These are phyloP conservation scores for Synergus umbraculus DNA, from an alignment of 2,888 invertebrate genomes.

Conservation along the genomic window DNA sequence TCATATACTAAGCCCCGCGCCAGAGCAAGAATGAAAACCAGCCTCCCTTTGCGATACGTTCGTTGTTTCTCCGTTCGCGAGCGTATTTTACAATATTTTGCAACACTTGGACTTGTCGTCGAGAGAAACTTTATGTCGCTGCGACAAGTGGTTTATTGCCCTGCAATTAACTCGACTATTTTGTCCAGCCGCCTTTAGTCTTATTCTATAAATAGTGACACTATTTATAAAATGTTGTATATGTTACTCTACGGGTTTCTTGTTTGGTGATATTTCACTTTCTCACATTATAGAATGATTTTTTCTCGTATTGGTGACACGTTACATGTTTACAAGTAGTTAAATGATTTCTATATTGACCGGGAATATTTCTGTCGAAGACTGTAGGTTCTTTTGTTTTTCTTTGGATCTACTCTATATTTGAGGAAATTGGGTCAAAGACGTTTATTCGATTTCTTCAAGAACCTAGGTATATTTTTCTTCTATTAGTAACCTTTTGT, in stretches of 20 bases:
- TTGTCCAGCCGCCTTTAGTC: conserved; percentile 21
- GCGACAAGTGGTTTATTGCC: conserved; percentile 36
- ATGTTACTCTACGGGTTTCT: conserved; percentile 17
- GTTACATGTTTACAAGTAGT: conserved; percentile 28
- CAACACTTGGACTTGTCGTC: conserved; percentile 9
- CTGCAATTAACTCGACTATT: conserved; percentile 26
- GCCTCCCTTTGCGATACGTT: conserved; percentile 17
- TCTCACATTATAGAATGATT: conserved; percentile 35
- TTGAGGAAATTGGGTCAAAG: neutral
- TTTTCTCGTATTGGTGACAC: conserved; percentile 7
- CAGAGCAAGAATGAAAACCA: conserved; percentile 1
- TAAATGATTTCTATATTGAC: neutral
- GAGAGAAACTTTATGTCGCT: conserved; percentile 12
- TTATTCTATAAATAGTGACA: conserved; percentile 21
- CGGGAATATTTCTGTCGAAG: neutral
- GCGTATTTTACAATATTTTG: conserved; percentile 30
- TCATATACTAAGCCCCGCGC: neutral
- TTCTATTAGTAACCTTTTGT: neutral
- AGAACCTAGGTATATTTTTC: neutral
- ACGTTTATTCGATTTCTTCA: neutral
- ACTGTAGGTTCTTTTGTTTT: neutral
- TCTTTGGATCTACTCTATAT: neutral
- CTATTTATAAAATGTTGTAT: conserved; percentile 35
- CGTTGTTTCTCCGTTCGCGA: conserved; percentile 18
- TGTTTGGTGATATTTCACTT: conserved; percentile 36